phyloP scores from a whole-genome alignment of 2,113 vertebrate species.

The Monopterus albus region DNA sequence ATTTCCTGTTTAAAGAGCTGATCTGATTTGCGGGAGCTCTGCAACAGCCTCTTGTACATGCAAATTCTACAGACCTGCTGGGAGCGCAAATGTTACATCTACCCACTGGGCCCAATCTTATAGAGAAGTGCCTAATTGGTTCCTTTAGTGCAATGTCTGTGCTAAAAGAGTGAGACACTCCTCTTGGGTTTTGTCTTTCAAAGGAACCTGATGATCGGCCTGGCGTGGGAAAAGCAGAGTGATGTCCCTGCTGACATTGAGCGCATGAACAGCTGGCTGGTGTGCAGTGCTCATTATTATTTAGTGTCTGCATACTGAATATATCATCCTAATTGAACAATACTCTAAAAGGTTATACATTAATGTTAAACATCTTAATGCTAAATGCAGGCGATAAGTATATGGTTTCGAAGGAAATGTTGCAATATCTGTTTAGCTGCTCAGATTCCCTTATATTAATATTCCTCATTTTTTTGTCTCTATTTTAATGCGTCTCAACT shows the following conservation, averaged over 20 bases:
- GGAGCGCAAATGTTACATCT: conserved; percentile 52
- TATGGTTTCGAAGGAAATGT: too few relatives aligned
- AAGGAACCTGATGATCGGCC: conserved; percentile 20
- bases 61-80: conserved; percentile 53
- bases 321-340: background rate
- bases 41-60: conserved; percentile 25
- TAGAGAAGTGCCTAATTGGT: conserved; percentile 40
- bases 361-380: background rate
- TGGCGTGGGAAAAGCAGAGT: background rate
- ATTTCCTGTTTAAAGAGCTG: conserved; percentile 36
- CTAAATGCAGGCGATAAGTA: too few relatives aligned
- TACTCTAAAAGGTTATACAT: background rate
- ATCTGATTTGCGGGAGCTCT: conserved; percentile 24
- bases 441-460: too few relatives aligned
- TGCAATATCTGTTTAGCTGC: too few relatives aligned
- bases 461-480: too few relatives aligned
- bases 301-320: background rate
- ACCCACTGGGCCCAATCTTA: conserved; percentile 21
- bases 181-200: conserved; percentile 34
- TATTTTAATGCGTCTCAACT: background rate
- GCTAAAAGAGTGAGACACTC: background rate
- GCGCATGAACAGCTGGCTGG: conserved; percentile 23
- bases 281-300: background rate
- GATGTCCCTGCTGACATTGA: conserved; percentile 7
- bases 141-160: conserved; percentile 24